Evolutionary conservation across 2,888 invertebrate genomes (phyloP).

Genomic region (Endotricha flammealis): DNA sequence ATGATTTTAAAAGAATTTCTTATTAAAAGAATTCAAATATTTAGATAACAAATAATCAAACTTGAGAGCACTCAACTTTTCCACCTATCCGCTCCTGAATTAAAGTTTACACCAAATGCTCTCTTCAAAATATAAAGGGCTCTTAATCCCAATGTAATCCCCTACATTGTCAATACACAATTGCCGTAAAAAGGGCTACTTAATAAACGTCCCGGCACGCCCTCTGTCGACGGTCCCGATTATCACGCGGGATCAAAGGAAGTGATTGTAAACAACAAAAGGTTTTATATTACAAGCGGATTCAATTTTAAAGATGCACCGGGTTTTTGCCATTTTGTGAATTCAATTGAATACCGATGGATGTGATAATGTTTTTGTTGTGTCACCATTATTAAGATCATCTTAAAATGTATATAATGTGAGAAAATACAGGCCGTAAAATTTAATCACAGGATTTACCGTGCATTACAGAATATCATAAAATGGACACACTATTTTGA

Average conservation of each 20-base stretch:
- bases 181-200: slow-evolving; percentile 72
- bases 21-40: too few species aligned
- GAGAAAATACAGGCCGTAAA: too few species aligned
- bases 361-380: slow-evolving; percentile 8
- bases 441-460: too few species aligned
- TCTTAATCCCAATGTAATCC: slow-evolving; percentile 59
- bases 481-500: too few species aligned
- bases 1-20: too few species aligned
- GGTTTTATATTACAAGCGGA: slow-evolving; percentile 53
- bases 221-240: slow-evolving; percentile 35
- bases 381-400: slow-evolving; percentile 3
- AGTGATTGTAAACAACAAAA: slow-evolving; percentile 44
- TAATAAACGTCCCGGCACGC: slow-evolving; percentile 39
- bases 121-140: slow-evolving; percentile 36
- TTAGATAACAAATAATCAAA: slow-evolving; percentile 12
- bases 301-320: slow-evolving; percentile 18
- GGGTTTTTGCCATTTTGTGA: slow-evolving; percentile 5
- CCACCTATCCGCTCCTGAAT: slow-evolving; percentile 31
- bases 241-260: slow-evolving; percentile 69
- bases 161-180: slow-evolving; percentile 60
- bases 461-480: too few species aligned
- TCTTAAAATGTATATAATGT: too few species aligned
- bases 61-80: slow-evolving; percentile 28
- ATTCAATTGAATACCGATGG: slow-evolving; percentile 15
- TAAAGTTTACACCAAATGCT: slow-evolving; percentile 36